Evolutionary conservation across 37 sponge, comb jelly and placozoan species (phyloP).

Genomic region (Aplysina aerophoba): DNA sequence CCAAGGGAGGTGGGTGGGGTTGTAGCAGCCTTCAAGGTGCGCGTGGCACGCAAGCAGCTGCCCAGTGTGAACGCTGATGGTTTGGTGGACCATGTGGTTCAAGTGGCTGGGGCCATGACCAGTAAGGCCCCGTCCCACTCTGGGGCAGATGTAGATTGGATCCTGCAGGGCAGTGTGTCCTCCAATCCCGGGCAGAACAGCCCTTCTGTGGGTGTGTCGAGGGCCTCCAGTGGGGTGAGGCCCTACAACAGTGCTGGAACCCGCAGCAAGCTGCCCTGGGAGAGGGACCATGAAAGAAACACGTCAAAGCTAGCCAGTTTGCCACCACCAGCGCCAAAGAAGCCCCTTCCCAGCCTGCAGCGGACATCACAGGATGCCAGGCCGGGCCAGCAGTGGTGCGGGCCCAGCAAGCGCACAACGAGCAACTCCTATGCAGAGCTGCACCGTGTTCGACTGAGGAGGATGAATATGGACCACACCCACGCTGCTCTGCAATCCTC

Average conservation of each 20-base stretch:
- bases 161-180: constrained; percentile 40
- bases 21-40: constrained; percentile 63
- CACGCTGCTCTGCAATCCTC: background rate
- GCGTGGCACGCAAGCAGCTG: constrained; percentile 59
- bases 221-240: constrained; percentile 15
- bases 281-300: constrained; percentile 20
- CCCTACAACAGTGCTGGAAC: constrained; percentile 79
- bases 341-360: background rate
- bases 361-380: background rate
- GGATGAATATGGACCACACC: background rate
- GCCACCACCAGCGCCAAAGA: constrained; percentile 1
- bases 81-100: constrained; percentile 71
- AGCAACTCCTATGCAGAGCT: constrained; percentile 23
- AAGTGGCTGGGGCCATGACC: constrained; percentile 13
- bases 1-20: constrained; percentile 3
- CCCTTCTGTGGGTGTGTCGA: background rate
- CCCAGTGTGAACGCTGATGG: constrained; percentile 72
- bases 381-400: background rate
- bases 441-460: constrained; percentile 1
- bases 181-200: background rate
- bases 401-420: background rate
- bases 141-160: constrained; percentile 84
- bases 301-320: background rate
- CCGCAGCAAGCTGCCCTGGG: constrained; percentile 71
- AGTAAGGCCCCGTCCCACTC: constrained; percentile 14